These are phyloP conservation scores for Phalacrocorax aristotelis DNA, from an alignment of 2,113 vertebrate species.

Conservation along the genomic window DNA sequence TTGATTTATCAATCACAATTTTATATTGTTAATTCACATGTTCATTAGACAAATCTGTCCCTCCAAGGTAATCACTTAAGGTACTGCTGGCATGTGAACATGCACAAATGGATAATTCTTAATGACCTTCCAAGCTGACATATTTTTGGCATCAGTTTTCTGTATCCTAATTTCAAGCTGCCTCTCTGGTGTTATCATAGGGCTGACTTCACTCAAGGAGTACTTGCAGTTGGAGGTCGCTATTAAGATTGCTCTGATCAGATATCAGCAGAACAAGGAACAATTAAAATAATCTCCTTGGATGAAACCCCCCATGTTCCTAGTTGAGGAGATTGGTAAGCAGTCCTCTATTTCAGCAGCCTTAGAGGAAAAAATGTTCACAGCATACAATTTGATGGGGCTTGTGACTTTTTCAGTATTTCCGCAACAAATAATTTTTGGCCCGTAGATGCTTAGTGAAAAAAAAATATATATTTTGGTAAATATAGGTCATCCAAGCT, in stretches of 20 bases:
- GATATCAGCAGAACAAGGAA: neutral
- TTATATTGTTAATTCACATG: conserved; percentile 45
- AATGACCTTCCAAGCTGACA: conserved; percentile 63
- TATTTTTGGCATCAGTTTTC: conserved; percentile 56
- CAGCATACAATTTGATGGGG: neutral
- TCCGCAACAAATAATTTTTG: neutral
- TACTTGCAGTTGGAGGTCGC: neutral
- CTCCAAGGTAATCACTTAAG: conserved; percentile 62
- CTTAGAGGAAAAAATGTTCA: neutral
- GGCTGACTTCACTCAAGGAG: conserved; percentile 1
- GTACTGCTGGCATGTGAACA: conserved; percentile 56
- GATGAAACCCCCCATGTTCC: neutral
- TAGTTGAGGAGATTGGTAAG: neutral
- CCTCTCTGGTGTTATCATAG: conserved; percentile 17
- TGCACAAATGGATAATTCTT: conserved; percentile 60
- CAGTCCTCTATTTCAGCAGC: neutral
- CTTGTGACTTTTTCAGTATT: neutral
- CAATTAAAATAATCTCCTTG: neutral
- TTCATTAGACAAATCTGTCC: conserved; percentile 44
- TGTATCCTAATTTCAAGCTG: conserved; percentile 63
- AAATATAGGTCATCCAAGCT: neutral
- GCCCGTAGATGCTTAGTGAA: neutral
- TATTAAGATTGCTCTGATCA: neutral
- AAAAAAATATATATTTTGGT: too few species aligned
- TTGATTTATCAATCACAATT: conserved; percentile 59